Evolutionary conservation across 2,888 invertebrate species (phyloP).

Genomic region (Andrena fulva): DNA sequence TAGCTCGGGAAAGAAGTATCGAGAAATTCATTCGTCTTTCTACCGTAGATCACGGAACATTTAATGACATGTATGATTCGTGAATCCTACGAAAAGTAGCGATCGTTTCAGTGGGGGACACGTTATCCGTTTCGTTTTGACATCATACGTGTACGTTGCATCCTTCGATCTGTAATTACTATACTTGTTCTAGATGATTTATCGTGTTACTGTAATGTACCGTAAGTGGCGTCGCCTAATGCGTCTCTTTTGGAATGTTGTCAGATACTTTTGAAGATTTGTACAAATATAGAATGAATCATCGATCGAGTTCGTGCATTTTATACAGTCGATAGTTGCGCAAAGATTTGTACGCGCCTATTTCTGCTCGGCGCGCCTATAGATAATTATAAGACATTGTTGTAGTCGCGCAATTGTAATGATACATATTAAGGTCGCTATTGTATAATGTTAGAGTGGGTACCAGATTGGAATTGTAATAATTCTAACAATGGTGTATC

Average conservation of each 20-base stretch:
- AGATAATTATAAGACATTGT: conserved; percentile 15
- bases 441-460: conserved; percentile 43
- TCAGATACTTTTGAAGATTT: background rate
- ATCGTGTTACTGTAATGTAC: background rate
- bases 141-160: too few species aligned
- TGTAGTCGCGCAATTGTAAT: background rate
- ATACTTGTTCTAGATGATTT: too few species aligned
- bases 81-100: background rate
- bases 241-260: background rate
- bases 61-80: background rate
- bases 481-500: conserved; percentile 41
- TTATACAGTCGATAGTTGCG: background rate
- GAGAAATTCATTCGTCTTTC: background rate
- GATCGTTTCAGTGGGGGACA: background rate
- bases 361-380: background rate
- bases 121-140: background rate
- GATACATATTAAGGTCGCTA: conserved; percentile 25
- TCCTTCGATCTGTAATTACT: too few species aligned
- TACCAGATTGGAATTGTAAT: conserved; percentile 47
- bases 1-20: background rate
- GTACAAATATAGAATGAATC: conserved; percentile 4
- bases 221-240: background rate
- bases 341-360: background rate
- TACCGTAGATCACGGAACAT: background rate
- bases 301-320: conserved; percentile 1